Evolutionary conservation across 2,113 vertebrate species (phyloP).

Genomic region (Poeciliopsis turrubarensis): DNA sequence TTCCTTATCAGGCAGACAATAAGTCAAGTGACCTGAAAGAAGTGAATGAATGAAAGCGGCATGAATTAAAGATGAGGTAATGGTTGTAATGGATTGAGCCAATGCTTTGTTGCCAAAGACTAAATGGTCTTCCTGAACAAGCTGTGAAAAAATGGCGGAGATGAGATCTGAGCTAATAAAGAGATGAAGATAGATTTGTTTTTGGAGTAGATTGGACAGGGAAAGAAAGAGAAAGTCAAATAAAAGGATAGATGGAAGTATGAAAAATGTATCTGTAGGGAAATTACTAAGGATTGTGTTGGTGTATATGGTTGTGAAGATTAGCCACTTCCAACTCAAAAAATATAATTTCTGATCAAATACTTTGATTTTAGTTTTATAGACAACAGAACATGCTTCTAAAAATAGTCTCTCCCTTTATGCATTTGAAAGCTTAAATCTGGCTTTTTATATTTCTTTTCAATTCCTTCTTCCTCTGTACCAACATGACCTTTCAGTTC

Average conservation of each 20-base stretch:
- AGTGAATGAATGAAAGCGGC: conserved; percentile 22
- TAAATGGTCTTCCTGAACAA: conserved; percentile 27
- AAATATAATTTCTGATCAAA: not conserved
- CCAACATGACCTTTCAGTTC: too few species aligned
- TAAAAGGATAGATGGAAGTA: conserved; percentile 1
- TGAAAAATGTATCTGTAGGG: not conserved
- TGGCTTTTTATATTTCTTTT: too few species aligned
- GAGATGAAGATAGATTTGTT: not conserved
- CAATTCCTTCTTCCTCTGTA: too few species aligned
- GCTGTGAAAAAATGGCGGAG: conserved; percentile 9
- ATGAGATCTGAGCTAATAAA: conserved; percentile 14
- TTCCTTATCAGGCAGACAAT: conserved; percentile 38
- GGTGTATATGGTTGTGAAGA: not conserved
- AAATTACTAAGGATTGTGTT: not conserved
- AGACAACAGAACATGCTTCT: not conserved
- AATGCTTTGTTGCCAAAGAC: conserved; percentile 11
- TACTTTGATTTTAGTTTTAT: not conserved
- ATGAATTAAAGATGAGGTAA: conserved; percentile 48
- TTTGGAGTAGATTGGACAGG: not conserved
- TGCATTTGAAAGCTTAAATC: too few species aligned
- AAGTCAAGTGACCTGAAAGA: conserved; percentile 3
- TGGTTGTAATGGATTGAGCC: conserved; percentile 26
- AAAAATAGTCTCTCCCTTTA: too few species aligned
- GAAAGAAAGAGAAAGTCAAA: not conserved
- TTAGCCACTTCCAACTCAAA: not conserved